A percentile compares a stretch with the other conserved stretches of the same genome.
Conservation (phyloP, 2,113 vertebrate species). For the Sus scrofa region T2T-Sscrofa CM000817.6:1121001-1121500, state of each 20-base stretch:
- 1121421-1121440: conserved; percentile 88
- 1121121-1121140: background rate
- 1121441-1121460: conserved; percentile 89
- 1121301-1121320: conserved; percentile 85
- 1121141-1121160: background rate
- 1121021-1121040: conserved; percentile 91
- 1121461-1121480: background rate
- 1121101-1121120: background rate
- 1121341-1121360: conserved; percentile 86
- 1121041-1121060: conserved; percentile 90
- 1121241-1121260: background rate
- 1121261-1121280: conserved; percentile 80
- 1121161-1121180: background rate
- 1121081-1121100: conserved; percentile 85
- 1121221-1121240: background rate
- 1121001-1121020: conserved; percentile 92
- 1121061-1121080: conserved; percentile 87
- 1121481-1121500: background rate
- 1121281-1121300: conserved; percentile 88
- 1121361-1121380: conserved; percentile 90
- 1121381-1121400: conserved; percentile 85
- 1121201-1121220: background rate
- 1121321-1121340: conserved; percentile 86
- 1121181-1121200: background rate
- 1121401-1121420: conserved; percentile 86